phyloP scores from a whole-genome alignment of 2,797 vertebrate genomes.

The Melopsittacus undulatus region DNA sequence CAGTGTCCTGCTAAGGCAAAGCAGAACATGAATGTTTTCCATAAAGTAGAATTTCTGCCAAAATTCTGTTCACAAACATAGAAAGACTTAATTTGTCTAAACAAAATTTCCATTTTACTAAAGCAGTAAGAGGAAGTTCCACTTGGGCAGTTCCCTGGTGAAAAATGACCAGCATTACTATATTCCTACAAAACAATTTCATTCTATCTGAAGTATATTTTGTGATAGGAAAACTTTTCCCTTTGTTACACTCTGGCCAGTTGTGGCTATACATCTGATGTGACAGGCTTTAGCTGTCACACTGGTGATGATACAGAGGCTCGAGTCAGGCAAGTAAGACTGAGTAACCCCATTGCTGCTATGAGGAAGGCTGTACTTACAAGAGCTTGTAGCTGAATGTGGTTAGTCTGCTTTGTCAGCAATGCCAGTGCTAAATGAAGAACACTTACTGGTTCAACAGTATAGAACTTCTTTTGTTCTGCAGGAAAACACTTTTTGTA shows the following conservation, averaged over 20 bases:
- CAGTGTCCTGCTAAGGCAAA: background rate
- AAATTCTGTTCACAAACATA: background rate
- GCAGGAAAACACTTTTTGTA: background rate
- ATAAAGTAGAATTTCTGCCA: background rate
- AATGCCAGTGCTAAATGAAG: background rate
- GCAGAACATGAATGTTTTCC: background rate
- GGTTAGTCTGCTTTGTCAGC: background rate
- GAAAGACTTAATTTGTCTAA: background rate
- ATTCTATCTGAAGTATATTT: background rate
- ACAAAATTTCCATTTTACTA: background rate
- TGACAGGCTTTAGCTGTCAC: background rate
- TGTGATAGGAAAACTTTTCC: background rate
- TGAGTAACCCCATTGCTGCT: background rate
- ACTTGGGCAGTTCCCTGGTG: background rate
- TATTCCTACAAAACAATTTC: background rate
- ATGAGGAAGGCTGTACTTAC: background rate
- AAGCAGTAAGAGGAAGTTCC: background rate
- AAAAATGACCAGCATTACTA: background rate
- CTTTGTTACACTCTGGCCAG: background rate
- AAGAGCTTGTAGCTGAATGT: background rate
- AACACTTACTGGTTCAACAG: background rate
- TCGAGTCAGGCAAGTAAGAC: no score
- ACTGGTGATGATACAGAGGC: background rate
- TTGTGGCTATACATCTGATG: rapidly evolving
- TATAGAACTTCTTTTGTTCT: background rate